Conservation (phyloP, 2,113 vertebrate species). For the Illadopsis cleaveri region DNA sequence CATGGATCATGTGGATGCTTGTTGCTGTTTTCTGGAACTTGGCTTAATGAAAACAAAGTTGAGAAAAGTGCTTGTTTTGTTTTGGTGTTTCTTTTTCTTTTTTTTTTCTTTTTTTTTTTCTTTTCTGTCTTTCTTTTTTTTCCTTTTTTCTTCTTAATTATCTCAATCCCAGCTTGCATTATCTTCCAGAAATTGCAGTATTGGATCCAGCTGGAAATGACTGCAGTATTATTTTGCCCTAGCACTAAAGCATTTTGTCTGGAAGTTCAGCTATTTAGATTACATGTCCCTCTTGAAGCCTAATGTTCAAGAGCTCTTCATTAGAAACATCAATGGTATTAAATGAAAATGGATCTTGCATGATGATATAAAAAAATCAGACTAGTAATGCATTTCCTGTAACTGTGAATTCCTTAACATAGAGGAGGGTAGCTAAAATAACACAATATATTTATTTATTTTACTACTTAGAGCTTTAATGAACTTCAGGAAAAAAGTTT, state of each 20-base stretch:
- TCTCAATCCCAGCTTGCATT: background rate
- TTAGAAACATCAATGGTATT: slow-evolving; percentile 4
- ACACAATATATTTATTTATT: background rate
- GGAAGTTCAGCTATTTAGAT: background rate
- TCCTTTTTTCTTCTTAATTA: background rate
- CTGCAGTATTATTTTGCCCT: background rate
- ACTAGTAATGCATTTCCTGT: background rate
- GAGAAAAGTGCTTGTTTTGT: background rate
- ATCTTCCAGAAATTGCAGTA: background rate
- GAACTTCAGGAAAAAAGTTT: background rate
- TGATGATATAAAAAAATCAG: background rate
- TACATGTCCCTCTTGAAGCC: background rate
- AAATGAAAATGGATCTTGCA: background rate
- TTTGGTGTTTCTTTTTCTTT: background rate
- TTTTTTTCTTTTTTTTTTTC: background rate
- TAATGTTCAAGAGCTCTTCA: slow-evolving; percentile 27
- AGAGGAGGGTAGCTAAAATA: background rate
- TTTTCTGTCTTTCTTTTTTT: background rate
- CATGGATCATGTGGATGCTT: background rate
- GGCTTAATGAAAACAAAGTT: background rate
- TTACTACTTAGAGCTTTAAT: background rate
- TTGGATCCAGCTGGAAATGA: background rate
- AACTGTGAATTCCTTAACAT: background rate
- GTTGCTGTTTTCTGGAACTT: background rate
- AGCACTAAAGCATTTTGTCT: background rate